Base-by-base conservation (phyloP, 2,797 vertebrate genomes). In the Urophycis tenuis region DNA sequence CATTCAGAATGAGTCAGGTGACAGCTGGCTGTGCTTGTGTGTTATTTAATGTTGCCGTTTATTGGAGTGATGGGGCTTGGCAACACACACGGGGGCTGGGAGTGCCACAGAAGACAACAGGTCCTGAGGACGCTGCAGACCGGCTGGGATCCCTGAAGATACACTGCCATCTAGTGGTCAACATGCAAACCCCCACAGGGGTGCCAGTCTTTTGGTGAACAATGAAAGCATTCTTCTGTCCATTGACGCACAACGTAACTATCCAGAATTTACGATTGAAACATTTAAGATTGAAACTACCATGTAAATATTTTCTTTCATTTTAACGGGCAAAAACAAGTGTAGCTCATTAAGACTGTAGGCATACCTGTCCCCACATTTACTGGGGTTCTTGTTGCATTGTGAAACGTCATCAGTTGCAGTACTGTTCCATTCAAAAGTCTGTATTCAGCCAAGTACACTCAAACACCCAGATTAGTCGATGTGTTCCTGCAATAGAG, bases 141-240 rank as follows among this genome's bases (percentile, higher is more conserved):
- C 45, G 3, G n/a, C 3, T 22, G 45, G 1, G n/a, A 64, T 64
- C 53, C 9, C 53, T 64, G 53, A n/a, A 64, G 15, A 72, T 29
- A 19, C 69, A 70, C 41, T 77, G 69, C 73, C 75, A 70, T 72
- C 79, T 74, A n/a, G 67, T 80, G 76, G 73, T 34, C 10, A 32
- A n/a, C 25, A 31, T 25, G 29, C 31, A 25, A 31, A 32, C 25
- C 19, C n/a, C 25, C 2, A n/a, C 53, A 25, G 53, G 35, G 35
- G 35, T 2, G 11, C 35, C 11, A 5, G 49, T 53, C 6, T 53
- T 22, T 72, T 31, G 17, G 10, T 73, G 33, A 1, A 73, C 5
- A 73, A 11, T 29, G 33, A 36, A 29, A 7, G 33, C 25, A 73
- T 72, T 9, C 32, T 8, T 25, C 49, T 60, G 49, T n/a, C 22